A percentile compares a stretch with the other conserved stretches of the same genome.
Evolutionary conservation across 2,113 vertebrate genomes (phyloP).

Genomic region (Centrocercus urophasianus): DNA sequence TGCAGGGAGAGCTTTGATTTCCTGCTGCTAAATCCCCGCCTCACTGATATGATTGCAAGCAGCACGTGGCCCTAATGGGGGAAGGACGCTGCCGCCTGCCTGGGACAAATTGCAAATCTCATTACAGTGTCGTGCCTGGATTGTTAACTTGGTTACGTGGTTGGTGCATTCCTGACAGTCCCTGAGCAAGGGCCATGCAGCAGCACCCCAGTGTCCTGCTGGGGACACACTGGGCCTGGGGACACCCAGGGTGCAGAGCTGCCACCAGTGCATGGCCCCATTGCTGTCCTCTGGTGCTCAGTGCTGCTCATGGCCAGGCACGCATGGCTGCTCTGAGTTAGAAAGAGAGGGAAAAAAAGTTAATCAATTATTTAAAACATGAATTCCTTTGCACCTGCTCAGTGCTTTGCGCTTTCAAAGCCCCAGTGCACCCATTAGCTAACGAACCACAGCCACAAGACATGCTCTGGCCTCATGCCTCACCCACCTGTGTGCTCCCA

Average conservation of each 20-base stretch:
- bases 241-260: not conserved
- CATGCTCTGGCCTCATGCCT: rapidly evolving
- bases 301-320: not conserved
- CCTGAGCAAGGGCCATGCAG: not conserved
- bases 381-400: conserved; percentile 39
- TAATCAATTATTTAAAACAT: conserved; percentile 52
- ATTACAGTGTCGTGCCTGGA: conserved; percentile 18
- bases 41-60: conserved; percentile 46
- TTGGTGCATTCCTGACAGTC: not conserved
- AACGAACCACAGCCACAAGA: conserved; percentile 39
- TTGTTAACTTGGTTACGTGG: conserved; percentile 28
- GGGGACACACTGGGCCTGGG: not conserved
- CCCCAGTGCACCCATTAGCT: not conserved
- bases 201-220: rapidly evolving
- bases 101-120: conserved; percentile 68
- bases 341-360: not conserved
- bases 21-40: conserved; percentile 40
- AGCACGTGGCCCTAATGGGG: conserved; percentile 13
- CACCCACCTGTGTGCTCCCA: rapidly evolving
- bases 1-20: conserved; percentile 42
- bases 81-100: conserved; percentile 42
- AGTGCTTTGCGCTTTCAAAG: conserved; percentile 26
- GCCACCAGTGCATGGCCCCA: not conserved
- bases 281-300: rapidly evolving
- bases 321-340: not conserved